Evolutionary conservation across 2,797 vertebrate genomes (phyloP).

Genomic region (Onychomys leucogaster): DNA sequence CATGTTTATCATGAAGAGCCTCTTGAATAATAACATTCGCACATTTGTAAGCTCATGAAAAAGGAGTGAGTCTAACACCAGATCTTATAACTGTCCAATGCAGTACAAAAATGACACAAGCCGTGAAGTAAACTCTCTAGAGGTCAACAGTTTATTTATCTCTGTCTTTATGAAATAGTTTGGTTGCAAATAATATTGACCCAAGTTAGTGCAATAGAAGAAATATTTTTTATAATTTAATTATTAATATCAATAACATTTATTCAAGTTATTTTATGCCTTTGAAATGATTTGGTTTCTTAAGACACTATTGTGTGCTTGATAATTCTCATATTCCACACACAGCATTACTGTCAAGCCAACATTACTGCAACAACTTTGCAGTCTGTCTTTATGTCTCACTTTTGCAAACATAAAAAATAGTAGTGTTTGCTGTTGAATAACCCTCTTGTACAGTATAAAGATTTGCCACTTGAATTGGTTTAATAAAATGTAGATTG

Average conservation of each 20-base stretch:
- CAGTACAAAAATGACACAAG: not conserved
- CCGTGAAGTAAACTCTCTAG: not conserved
- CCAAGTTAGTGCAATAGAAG: not conserved
- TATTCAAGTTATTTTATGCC: not conserved
- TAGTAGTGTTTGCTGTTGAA: not conserved
- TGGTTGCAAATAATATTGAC: not conserved
- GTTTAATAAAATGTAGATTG: no score
- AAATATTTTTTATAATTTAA: not conserved
- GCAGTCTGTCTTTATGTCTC: not conserved
- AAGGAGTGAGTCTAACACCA: not conserved
- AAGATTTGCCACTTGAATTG: no score
- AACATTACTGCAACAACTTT: not conserved
- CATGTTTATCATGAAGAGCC: not conserved
- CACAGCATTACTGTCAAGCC: not conserved
- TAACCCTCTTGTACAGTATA: no score
- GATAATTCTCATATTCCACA: fast-evolving
- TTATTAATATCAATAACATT: not conserved
- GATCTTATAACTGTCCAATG: not conserved
- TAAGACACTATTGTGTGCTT: not conserved
- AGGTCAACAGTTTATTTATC: not conserved
- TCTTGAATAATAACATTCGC: not conserved
- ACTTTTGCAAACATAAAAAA: not conserved
- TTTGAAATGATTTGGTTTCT: not conserved
- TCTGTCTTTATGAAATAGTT: not conserved
- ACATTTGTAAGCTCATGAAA: not conserved